These are phyloP conservation scores for Himalopsyche anomala DNA, from an alignment of 2,888 invertebrate species.

Conservation along the genomic window DNA sequence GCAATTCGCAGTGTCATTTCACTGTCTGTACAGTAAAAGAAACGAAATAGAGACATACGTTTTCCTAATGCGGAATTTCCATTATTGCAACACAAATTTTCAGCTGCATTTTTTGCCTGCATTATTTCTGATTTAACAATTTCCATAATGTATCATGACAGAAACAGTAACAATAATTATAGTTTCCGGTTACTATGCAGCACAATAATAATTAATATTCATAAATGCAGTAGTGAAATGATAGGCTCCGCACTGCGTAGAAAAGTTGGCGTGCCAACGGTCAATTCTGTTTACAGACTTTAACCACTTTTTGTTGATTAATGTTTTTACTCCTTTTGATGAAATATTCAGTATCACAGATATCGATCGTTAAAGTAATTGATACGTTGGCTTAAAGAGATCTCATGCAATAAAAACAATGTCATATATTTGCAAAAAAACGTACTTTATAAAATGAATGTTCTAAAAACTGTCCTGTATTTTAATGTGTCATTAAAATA, in stretches of 20 bases:
- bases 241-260: constrained; percentile 3
- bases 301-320: neutral
- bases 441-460: too few species aligned
- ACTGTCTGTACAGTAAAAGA: too few species aligned
- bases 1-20: too few species aligned
- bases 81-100: neutral
- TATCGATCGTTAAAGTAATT: too few species aligned
- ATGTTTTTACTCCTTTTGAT: neutral
- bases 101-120: neutral
- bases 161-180: constrained; percentile 1
- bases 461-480: too few species aligned
- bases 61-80: neutral
- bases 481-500: too few species aligned
- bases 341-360: neutral
- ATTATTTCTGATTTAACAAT: constrained; percentile 9
- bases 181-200: constrained; percentile 15
- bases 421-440: too few species aligned
- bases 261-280: constrained; percentile 5
- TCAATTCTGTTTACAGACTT: neutral
- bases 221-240: constrained; percentile 3
- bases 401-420: too few species aligned
- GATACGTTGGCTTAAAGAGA: too few species aligned
- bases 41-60: too few species aligned
- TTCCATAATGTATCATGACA: constrained; percentile 18
- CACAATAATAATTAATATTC: constrained; percentile 26